These are phyloP conservation scores for Aplidium turbinatum DNA, from an alignment of 23 tunicate genomes.

Conservation along the genomic window DNA sequence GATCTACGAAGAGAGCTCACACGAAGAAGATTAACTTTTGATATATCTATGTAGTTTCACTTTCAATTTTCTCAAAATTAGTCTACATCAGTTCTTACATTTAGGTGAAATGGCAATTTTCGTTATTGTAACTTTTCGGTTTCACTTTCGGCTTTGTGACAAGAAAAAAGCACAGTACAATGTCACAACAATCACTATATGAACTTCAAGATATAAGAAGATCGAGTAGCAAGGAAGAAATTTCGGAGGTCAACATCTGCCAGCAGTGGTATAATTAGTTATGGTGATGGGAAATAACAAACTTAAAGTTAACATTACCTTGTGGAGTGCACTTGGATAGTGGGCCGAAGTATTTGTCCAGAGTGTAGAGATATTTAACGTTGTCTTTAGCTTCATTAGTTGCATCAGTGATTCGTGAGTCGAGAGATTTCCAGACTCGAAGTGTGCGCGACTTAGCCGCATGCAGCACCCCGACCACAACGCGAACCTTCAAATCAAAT, in stretches of 20 bases:
- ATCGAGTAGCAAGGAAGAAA: too few species aligned
- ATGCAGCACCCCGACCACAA: slow-evolving; percentile 81
- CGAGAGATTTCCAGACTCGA: slow-evolving; percentile 80
- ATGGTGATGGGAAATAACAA: too few species aligned
- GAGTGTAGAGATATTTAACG: slow-evolving; percentile 96
- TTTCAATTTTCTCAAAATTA: background rate
- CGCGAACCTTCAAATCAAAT: slow-evolving; percentile 65
- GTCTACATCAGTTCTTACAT: too few species aligned
- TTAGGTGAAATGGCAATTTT: too few species aligned
- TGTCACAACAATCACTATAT: too few species aligned
- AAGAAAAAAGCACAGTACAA: too few species aligned
- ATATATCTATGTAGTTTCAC: background rate
- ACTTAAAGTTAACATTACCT: slow-evolving; percentile 46
- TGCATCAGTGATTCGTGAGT: slow-evolving; percentile 96
- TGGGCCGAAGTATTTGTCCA: slow-evolving; percentile 97
- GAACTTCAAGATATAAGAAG: too few species aligned
- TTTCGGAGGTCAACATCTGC: too few species aligned
- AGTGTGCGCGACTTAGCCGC: slow-evolving; percentile 85
- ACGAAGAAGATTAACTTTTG: background rate
- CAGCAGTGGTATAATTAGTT: too few species aligned
- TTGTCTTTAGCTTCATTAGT: slow-evolving; percentile 98
- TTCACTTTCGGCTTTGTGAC: too few species aligned
- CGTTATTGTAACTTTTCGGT: too few species aligned
- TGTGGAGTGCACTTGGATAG: slow-evolving; percentile 92
- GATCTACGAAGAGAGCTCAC: background rate